These are phyloP conservation scores for Macroglossus sobrinus DNA, from an alignment of 2,113 vertebrate genomes.

Conservation along the genomic window DNA sequence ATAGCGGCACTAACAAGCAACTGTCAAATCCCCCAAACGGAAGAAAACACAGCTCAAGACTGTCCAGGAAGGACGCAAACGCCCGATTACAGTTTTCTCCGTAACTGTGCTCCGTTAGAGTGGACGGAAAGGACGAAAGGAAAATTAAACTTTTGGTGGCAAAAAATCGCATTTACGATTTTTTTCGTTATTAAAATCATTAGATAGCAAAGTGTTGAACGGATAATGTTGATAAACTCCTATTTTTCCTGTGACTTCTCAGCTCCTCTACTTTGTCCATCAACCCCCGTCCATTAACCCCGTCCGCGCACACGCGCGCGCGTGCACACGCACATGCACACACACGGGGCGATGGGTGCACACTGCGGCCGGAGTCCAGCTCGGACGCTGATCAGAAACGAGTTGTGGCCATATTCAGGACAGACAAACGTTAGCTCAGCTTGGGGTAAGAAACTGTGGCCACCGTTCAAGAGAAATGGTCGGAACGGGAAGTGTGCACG, in stretches of 20 bases:
- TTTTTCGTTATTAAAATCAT: background rate
- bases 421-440: background rate
- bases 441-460: background rate
- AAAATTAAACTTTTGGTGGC: too few species aligned
- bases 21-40: background rate
- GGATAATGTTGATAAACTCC: background rate
- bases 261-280: too few species aligned
- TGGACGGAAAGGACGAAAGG: background rate
- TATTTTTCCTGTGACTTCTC: background rate
- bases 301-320: background rate
- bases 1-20: background rate
- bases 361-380: background rate
- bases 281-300: background rate
- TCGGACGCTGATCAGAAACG: background rate
- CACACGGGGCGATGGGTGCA: background rate
- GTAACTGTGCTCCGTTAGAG: background rate
- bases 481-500: accelerated
- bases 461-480: background rate
- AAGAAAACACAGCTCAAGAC: background rate
- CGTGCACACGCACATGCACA: too few species aligned
- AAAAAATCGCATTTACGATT: background rate
- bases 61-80: background rate
- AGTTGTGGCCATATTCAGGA: background rate
- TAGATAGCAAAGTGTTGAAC: background rate
- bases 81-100: background rate